These are phyloP conservation scores for Calidris pugnax DNA, from an alignment of 2,113 vertebrate species.

Conservation along the genomic window DNA sequence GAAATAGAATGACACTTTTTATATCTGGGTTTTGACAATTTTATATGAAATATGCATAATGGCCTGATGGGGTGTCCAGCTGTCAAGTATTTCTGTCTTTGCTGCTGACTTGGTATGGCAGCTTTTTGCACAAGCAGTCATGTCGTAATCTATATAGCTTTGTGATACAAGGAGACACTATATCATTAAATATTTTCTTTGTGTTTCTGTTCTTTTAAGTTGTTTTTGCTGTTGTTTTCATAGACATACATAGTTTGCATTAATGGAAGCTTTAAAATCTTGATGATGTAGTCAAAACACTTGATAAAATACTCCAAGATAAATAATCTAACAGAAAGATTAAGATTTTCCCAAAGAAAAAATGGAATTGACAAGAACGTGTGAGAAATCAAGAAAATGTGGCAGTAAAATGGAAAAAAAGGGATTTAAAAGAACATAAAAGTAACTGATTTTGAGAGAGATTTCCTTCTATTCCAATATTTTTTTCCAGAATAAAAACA, in stretches of 20 bases:
- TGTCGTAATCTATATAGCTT: neutral
- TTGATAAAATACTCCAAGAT: neutral
- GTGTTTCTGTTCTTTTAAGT: neutral
- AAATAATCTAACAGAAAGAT: neutral
- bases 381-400: neutral
- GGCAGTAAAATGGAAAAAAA: neutral
- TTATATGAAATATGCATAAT: neutral
- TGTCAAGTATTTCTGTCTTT: neutral
- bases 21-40: neutral
- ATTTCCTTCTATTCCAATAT: neutral
- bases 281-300: neutral
- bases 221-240: neutral
- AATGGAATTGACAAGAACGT: neutral
- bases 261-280: neutral
- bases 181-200: neutral
- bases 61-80: neutral
- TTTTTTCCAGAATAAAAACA: neutral
- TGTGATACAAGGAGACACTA: neutral
- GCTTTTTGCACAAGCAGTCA: neutral
- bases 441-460: neutral
- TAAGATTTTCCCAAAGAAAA: neutral
- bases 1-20: neutral
- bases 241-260: neutral
- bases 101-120: neutral
- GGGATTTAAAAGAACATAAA: neutral